phyloP scores from a whole-genome alignment of 2,888 invertebrate species.

The Andrena chrysosceles region DNA sequence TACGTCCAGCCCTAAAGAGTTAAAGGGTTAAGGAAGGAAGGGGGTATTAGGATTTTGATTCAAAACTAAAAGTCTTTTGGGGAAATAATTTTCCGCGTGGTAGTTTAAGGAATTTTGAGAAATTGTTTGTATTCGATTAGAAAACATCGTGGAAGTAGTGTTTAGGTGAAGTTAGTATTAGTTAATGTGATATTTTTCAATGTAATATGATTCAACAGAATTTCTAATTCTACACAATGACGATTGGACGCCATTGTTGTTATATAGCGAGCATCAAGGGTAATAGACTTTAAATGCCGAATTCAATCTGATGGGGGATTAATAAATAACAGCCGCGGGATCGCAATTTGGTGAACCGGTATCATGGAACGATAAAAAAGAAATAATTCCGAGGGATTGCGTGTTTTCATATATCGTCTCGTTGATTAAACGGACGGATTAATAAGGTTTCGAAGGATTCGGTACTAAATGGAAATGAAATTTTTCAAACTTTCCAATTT shows the following conservation, averaged over 20 bases:
- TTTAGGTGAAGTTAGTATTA: no score
- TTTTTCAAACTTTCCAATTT: neutral
- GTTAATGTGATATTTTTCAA: no score
- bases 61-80: no score
- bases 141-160: no score
- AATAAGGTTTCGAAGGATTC: neutral
- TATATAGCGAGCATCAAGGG: neutral
- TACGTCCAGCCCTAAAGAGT: no score
- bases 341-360: constrained; percentile 1
- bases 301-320: constrained; percentile 30
- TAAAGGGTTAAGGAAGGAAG: no score
- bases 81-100: no score
- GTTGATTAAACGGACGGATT: constrained; percentile 24
- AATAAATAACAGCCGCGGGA: constrained; percentile 34
- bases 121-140: no score
- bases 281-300: constrained; percentile 9
- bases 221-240: neutral
- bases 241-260: neutral
- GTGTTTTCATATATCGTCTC: constrained; percentile 18
- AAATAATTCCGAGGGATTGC: constrained; percentile 16
- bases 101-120: no score
- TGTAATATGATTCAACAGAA: no score
- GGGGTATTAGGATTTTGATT: no score
- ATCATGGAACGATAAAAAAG: constrained; percentile 10
- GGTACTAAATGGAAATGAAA: neutral